These are phyloP conservation scores for Mythimna albipuncta DNA, from an alignment of 2,888 invertebrate genomes.

Conservation along the genomic window DNA sequence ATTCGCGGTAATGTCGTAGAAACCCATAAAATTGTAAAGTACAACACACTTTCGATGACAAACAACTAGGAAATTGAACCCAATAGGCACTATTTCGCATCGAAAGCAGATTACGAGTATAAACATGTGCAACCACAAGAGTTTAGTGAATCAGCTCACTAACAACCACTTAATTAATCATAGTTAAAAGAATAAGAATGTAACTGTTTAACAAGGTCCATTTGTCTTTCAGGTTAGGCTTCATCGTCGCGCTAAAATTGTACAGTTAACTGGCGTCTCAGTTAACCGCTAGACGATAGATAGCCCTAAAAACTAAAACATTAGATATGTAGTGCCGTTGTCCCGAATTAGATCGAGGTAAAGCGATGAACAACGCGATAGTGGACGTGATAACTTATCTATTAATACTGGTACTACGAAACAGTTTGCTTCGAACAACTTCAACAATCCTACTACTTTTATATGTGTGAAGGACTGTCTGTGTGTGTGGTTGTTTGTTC, in stretches of 20 bases:
- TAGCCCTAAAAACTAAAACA: constrained; percentile 68
- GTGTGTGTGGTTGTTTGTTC: neutral
- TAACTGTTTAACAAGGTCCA: constrained; percentile 38
- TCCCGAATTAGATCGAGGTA: constrained; percentile 83
- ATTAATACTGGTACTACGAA: constrained; percentile 71
- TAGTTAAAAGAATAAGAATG: constrained; percentile 22
- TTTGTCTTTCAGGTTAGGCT: constrained; percentile 51
- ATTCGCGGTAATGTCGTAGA: constrained; percentile 41
- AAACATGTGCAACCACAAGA: constrained; percentile 2
- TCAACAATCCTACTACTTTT: constrained; percentile 16
- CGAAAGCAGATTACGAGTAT: constrained; percentile 5
- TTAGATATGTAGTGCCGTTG: constrained; percentile 69
- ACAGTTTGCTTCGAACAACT: constrained; percentile 40
- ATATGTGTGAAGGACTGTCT: neutral
- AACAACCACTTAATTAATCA: constrained; percentile 29
- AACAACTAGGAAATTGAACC: constrained; percentile 23
- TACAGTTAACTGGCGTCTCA: constrained; percentile 54
- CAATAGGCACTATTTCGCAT: constrained; percentile 1
- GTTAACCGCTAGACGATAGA: constrained; percentile 57
- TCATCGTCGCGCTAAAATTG: constrained; percentile 41
- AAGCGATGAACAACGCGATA: constrained; percentile 81
- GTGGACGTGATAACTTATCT: constrained; percentile 77
- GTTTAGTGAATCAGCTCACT: constrained; percentile 11
- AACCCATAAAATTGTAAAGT: constrained; percentile 36
- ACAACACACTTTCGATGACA: constrained; percentile 34